Conservation (phyloP, 2,888 invertebrate genomes). For the Carabus problematicus region DNA sequence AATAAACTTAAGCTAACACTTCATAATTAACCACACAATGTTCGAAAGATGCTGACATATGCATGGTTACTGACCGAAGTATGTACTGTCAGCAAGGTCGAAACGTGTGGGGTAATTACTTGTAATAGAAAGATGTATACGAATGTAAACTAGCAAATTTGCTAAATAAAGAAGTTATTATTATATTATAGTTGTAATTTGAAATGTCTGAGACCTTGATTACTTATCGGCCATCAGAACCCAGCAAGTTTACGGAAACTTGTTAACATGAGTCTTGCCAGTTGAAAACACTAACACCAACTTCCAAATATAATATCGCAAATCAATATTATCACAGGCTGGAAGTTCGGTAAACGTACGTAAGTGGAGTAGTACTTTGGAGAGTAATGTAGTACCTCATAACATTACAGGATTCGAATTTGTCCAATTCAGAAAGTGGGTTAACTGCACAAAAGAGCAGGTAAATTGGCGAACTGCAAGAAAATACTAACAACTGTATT, state of each 20-base stretch:
- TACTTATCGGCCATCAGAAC: no score
- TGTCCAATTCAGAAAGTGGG: slow-evolving; percentile 39
- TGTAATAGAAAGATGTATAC: no score
- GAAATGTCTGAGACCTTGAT: no score
- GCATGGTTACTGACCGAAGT: no score
- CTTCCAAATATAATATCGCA: slow-evolving; percentile 23
- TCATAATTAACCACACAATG: no score
- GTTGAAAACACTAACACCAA: slow-evolving; percentile 2
- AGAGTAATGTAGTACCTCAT: slow-evolving; percentile 36
- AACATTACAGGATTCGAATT: slow-evolving; percentile 41
- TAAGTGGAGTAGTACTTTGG: slow-evolving; percentile 29
- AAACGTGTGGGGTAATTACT: no score
- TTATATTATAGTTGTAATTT: no score
- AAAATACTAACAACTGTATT: slow-evolving; percentile 33
- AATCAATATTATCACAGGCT: slow-evolving; percentile 37
- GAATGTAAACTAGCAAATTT: no score
- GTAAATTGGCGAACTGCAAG: slow-evolving; percentile 36
- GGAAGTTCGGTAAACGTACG: slow-evolving; percentile 29
- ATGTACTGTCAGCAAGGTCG: no score
- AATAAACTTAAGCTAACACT: no score
- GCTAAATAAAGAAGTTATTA: no score
- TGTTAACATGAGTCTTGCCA: neutral
- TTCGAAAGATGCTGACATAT: no score
- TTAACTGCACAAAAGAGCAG: slow-evolving; percentile 32
- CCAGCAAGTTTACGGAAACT: slow-evolving; percentile 5